phyloP scores from a whole-genome alignment of 2,797 vertebrate genomes.

The Vireo griseus region DNA sequence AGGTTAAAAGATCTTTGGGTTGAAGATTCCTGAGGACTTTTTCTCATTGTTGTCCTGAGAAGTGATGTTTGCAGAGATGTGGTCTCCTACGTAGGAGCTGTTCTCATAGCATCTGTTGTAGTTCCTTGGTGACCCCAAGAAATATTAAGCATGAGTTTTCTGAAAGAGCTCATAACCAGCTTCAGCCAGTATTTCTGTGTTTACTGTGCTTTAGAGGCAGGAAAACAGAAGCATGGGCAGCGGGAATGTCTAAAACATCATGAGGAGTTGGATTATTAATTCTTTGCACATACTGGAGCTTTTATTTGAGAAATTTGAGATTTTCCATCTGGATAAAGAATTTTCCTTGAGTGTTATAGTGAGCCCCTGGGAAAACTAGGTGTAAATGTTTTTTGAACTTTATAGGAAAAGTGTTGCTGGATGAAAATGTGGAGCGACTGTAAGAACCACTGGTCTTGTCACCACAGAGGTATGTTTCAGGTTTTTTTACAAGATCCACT shows the following conservation, averaged over 20 bases:
- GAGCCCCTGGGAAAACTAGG: not conserved
- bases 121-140: not conserved
- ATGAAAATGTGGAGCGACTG: not conserved
- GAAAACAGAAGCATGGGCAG: not conserved
- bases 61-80: not conserved
- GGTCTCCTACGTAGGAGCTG: not conserved
- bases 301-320: not conserved
- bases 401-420: not conserved
- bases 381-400: not conserved
- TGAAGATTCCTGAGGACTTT: not conserved
- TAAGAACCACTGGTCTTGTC: not conserved
- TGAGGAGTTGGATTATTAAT: not conserved
- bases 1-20: not conserved
- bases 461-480: rapidly evolving
- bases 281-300: not conserved
- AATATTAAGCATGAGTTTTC: not conserved
- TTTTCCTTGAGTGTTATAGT: not conserved
- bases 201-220: not conserved
- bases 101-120: not conserved
- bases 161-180: not conserved
- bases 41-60: not conserved
- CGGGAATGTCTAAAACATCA: not conserved
- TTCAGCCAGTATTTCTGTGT: not conserved
- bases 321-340: not conserved
- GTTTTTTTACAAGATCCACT: not conserved